These are phyloP conservation scores for Falco concolor DNA, from an alignment of 2,797 vertebrate species.

Conservation along the genomic window DNA sequence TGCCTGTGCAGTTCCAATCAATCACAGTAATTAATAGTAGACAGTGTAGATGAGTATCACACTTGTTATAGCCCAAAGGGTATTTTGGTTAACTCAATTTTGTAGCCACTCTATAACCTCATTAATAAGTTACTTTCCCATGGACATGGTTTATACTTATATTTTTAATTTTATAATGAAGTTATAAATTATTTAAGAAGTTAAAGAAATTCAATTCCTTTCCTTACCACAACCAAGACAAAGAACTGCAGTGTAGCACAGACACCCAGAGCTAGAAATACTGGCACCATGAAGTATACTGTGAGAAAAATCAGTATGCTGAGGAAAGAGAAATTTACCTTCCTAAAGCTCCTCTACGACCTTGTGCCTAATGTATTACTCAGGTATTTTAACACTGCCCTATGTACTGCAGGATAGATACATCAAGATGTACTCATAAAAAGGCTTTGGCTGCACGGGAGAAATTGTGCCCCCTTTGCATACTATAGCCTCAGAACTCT, in stretches of 20 bases:
- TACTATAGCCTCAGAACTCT: not conserved
- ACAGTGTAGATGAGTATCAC: not conserved
- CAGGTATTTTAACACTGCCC: not conserved
- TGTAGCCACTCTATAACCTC: not conserved
- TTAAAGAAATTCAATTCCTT: not conserved
- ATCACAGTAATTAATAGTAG: not conserved
- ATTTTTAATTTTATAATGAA: conserved; percentile 26
- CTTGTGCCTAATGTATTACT: accelerated
- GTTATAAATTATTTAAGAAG: not conserved
- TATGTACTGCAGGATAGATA: not conserved
- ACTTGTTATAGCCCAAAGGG: not conserved
- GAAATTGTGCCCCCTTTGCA: not conserved
- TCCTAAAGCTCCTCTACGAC: not conserved
- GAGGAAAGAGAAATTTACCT: not conserved
- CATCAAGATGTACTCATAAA: not conserved
- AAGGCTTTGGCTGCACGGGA: not conserved
- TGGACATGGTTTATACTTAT: not conserved
- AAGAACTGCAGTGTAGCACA: not conserved
- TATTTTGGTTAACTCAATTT: not conserved
- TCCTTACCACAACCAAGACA: not conserved
- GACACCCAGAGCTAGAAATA: not conserved
- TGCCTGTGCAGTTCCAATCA: not conserved
- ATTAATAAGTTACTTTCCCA: not conserved
- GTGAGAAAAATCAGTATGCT: not conserved
- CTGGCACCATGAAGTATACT: not conserved